Evolutionary conservation across 2,113 vertebrate genomes (phyloP), one percentile per base, ranked within the genome.

Genomic region (Cygnus buccinator): DNA sequence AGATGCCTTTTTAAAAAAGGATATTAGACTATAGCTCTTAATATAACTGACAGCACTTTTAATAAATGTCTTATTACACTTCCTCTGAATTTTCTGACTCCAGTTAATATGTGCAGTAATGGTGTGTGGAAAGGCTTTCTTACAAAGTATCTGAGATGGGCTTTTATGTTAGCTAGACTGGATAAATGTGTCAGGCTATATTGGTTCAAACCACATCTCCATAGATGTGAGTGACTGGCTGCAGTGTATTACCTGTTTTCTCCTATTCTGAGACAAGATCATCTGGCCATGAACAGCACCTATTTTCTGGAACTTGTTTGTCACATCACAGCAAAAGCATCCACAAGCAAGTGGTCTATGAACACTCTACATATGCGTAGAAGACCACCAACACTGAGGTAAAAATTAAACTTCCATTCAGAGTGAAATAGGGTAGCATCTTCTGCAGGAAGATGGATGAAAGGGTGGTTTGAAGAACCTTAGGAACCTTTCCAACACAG

Each of bases 21-120:
- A 41, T 61, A 65, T 73, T 97, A 89, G 55, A 88, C 19, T 75
- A 87, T 89, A 91, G 89, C 43, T 97, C 80, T 76, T 97, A 95
- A 89, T 87, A 74, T 92, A 96, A 74, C 33, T 93, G 79, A 82
- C 55, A 92, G 95, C 91, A 95, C 86, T 97, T 98, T 96, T 97
- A 98, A 98, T 98, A 98, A 98, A 98, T 62, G 37, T 63, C 85
- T 97, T 97, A 55, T 33, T 68, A 86, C 44, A 67, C 90, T 16
- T 75, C 26, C 14, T 86, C 28, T 94, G 76, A 48, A 35, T 94
- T 43, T 95, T 78, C 29, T 92, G 84, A 75, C 39, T 95, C 39
- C 21, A 20, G 17, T 90, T 89, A 91, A 89, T 87, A 68, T 28
- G 15, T 81, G 25, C 48, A 78, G 46, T 74, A 77, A 55, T 13